Percentiles rank a stretch among this genome's conserved stretches.
phyloP scores from a whole-genome alignment of 2,797 vertebrate species.

The Sebastes umbrosus region DNA sequence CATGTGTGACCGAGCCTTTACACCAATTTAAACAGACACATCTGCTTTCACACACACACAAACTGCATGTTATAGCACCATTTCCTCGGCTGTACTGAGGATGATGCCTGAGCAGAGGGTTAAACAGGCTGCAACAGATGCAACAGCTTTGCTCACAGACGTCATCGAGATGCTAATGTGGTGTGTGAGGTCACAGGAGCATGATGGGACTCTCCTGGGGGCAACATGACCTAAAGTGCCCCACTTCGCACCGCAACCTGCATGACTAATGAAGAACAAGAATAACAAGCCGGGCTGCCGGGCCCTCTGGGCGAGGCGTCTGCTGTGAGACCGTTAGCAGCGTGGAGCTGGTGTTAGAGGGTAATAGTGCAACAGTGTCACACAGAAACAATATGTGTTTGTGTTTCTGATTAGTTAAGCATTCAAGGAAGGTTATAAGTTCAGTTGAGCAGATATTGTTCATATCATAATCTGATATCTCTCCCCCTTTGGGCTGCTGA shows the following conservation, averaged over 20 bases:
- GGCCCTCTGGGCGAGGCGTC: background rate
- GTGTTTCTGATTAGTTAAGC: background rate
- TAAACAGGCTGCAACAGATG: conserved; percentile 13
- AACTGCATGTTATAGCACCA: too few species aligned
- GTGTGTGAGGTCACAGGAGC: conserved; percentile 38
- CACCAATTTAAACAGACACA: too few species aligned
- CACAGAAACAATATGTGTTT: background rate
- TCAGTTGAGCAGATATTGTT: background rate
- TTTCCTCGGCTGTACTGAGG: background rate
- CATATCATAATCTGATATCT: too few species aligned
- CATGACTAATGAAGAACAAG: conserved; percentile 34
- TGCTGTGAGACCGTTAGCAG: background rate
- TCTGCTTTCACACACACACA: background rate
- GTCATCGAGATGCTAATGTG: conserved; percentile 15
- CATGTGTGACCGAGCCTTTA: too few species aligned
- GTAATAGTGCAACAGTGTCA: background rate
- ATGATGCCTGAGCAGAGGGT: background rate
- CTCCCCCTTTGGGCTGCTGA: too few species aligned
- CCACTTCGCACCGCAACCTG: conserved; percentile 3
- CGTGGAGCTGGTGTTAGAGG: background rate
- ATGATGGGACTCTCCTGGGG: conserved; percentile 24
- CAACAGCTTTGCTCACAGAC: background rate
- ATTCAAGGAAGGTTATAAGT: too few species aligned
- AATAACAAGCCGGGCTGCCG: background rate
- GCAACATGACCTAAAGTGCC: conserved; percentile 29